A percentile compares a stretch with the other conserved stretches of the same genome.
phyloP scores from a whole-genome alignment of 2,888 invertebrate genomes.

The Campoletis raptor region DNA sequence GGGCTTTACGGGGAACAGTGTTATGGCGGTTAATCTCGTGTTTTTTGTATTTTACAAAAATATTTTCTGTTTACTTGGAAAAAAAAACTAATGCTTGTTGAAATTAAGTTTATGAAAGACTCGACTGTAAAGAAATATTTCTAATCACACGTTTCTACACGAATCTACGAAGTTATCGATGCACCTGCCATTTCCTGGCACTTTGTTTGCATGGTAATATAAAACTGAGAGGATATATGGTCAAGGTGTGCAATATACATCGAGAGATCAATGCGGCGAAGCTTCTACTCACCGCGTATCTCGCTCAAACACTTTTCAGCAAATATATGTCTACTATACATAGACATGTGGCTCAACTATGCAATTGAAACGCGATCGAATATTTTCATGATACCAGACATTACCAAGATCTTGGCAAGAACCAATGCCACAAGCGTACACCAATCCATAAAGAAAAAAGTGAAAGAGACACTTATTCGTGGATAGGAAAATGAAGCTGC shows the following conservation, averaged over 20 bases:
- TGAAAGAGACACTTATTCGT: constrained; percentile 52
- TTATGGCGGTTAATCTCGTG: background rate
- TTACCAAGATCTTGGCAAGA: constrained; percentile 46
- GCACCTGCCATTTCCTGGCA: constrained; percentile 64
- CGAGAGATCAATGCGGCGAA: constrained; percentile 49
- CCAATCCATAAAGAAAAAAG: constrained; percentile 58
- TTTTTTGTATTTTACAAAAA: background rate
- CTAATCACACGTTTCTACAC: constrained; percentile 53
- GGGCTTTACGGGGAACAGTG: too few relatives aligned
- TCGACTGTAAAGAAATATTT: constrained; percentile 47
- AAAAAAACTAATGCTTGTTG: background rate
- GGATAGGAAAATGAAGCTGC: constrained; percentile 22
- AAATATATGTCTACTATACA: background rate
- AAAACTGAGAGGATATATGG: constrained; percentile 34
- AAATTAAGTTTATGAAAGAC: constrained; percentile 12
- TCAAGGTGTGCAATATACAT: constrained; percentile 11
- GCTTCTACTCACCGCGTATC: constrained; percentile 29
- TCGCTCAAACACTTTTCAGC: constrained; percentile 48
- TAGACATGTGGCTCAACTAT: constrained; percentile 20
- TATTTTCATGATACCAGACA: constrained; percentile 62
- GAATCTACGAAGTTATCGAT: constrained; percentile 49
- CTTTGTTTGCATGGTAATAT: constrained; percentile 56
- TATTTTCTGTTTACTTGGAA: background rate
- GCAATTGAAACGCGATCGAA: constrained; percentile 66
- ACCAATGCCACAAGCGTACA: constrained; percentile 40